phyloP scores from a whole-genome alignment of 2,113 vertebrate genomes.

The Coracopsis vasa region DNA sequence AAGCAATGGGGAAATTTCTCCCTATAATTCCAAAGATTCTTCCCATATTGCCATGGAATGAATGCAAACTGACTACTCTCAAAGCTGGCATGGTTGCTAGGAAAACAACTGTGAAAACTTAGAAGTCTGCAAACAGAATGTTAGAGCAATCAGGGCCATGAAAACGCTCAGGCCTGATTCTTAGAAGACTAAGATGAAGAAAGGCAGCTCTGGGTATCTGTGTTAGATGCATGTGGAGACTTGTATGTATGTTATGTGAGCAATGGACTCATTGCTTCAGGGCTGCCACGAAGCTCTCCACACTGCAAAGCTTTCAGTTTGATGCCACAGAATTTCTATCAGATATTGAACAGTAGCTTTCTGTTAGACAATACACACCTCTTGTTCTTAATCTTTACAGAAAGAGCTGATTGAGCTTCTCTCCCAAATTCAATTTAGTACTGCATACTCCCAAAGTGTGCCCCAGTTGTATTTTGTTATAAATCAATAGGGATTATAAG shows the following conservation, averaged over 20 bases:
- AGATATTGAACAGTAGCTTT: neutral
- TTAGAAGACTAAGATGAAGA: neutral
- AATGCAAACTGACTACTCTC: neutral
- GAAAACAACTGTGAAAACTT: slow-evolving; percentile 61
- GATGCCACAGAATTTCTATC: accelerated
- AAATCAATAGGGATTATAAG: neutral
- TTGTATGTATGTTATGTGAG: accelerated
- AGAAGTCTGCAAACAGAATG: slow-evolving; percentile 54
- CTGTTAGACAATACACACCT: neutral
- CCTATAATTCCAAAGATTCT: neutral
- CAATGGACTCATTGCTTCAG: neutral
- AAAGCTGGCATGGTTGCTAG: slow-evolving; percentile 4
- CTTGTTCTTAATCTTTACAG: neutral
- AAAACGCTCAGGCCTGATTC: neutral
- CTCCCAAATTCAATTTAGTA: neutral
- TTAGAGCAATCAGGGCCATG: neutral
- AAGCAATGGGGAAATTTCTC: neutral
- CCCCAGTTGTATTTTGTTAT: neutral
- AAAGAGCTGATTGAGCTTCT: neutral
- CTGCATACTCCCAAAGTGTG: neutral
- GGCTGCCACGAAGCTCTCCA: neutral
- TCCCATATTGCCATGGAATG: neutral
- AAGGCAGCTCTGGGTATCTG: neutral
- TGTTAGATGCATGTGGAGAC: neutral
- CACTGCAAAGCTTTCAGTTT: neutral